Evolutionary conservation across 2,888 invertebrate species (phyloP), one percentile per base, ranked within the genome.

Genomic region (Luperina nickerlii): DNA sequence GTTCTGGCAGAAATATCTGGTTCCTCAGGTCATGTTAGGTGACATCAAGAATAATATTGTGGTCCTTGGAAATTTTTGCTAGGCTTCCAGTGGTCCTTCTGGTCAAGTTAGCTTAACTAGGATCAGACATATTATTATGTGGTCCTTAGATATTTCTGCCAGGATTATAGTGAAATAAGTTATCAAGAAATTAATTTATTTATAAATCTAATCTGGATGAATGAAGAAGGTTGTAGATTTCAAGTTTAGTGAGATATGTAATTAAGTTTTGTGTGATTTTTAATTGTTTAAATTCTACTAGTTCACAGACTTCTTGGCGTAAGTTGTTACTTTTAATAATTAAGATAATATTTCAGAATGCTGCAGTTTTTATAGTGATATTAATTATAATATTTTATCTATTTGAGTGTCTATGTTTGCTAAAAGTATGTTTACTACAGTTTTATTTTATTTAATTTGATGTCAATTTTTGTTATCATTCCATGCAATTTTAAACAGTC

Each of bases 321-420:
- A 60, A 60, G 27, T 68, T 82, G n/a, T 67, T 68, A 32, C 5
- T 70, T 79, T 54, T 66, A 57, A 66, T 66, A 57, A 66, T 38
- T 70, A 51, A 66, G 65, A 48, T 57, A 45, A 38, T 82, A 45
- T 82, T 69, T 84, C 15, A 62, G 20, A 68, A 65, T 18, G 27
- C 62, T 84, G 85, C 75, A 80, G 32, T 84, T 63, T 79, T 67
- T 57, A 15, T 63, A 63, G 83, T 83, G 85, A 83, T 83, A 83
- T 84, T 80, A 83, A 71, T 83, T 60, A 15, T 80, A 75, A 67
- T 80, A n/a, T 76, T 5, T 80, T 24, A 80, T 71, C 74, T 4
- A 75, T 27, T 67, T 75, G 48, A 45, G 9, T 54, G 57, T 48
- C 20, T 42, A 67, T 67, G 27, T 68, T 68, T 76, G 38, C 54